Evolutionary conservation across 2,113 vertebrate species (phyloP).

Genomic region (Albula glossodonta): DNA sequence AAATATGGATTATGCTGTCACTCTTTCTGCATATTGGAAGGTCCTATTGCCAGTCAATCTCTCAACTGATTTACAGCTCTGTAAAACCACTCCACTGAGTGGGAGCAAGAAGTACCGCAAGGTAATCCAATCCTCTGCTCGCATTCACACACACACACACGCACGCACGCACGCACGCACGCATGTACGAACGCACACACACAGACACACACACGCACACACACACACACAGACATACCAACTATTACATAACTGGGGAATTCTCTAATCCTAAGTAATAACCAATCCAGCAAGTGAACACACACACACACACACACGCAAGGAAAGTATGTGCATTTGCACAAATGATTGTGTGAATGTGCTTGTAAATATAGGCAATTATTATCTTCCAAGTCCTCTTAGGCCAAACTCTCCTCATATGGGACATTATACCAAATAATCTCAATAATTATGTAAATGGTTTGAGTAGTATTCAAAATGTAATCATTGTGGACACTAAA

Average conservation of each 20-base stretch:
- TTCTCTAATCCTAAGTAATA: neutral
- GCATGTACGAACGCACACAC: neutral
- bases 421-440: neutral
- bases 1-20: conserved; percentile 20
- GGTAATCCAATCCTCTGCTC: neutral
- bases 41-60: neutral
- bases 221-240: neutral
- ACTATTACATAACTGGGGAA: neutral
- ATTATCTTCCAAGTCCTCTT: neutral
- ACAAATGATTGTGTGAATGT: neutral
- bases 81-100: neutral
- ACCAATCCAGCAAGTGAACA: neutral
- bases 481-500: neutral
- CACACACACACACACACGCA: neutral
- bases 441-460: neutral
- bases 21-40: neutral
- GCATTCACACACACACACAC: neutral
- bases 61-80: neutral
- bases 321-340: neutral
- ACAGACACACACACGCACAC: neutral
- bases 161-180: neutral
- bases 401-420: neutral
- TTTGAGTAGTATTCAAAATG: neutral
- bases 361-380: neutral
- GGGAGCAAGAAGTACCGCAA: neutral